phyloP scores from a whole-genome alignment of 1,140 invertebrate species.

The Drosophila burlai region DNA sequence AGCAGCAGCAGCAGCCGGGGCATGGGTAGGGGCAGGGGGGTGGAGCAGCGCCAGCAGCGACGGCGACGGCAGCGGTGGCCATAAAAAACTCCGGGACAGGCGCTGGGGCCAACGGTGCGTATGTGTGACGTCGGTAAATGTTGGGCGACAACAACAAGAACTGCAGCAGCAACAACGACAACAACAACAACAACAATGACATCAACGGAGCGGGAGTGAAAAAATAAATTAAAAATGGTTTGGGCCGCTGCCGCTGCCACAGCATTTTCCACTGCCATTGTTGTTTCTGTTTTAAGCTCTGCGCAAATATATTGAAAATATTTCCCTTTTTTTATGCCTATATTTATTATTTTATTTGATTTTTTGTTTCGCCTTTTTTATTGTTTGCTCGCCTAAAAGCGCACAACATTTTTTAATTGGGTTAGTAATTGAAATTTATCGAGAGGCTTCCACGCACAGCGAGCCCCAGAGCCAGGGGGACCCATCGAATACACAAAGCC shows the following conservation, averaged over 20 bases:
- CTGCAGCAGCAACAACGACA: not conserved
- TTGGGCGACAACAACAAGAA: conserved; percentile 46
- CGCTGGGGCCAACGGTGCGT: conserved; percentile 56
- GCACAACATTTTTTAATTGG: conserved; percentile 82
- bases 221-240: conserved; percentile 69
- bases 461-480: conserved; percentile 14
- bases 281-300: conserved; percentile 56
- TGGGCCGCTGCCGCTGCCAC: conserved; percentile 45
- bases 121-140: conserved; percentile 61
- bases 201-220: conserved; percentile 20
- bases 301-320: conserved; percentile 62
- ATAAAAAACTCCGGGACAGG: conserved; percentile 43
- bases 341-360: conserved; percentile 65
- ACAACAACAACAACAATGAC: conserved; percentile 14
- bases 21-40: not conserved
- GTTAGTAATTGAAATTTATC: conserved; percentile 84
- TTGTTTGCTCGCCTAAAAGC: conserved; percentile 76
- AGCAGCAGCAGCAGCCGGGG: conserved; percentile 7
- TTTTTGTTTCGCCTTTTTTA: conserved; percentile 35
- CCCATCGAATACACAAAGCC: conserved; percentile 40
- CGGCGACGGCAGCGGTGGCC: conserved; percentile 33
- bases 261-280: conserved; percentile 53
- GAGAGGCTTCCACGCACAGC: conserved; percentile 66
- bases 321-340: conserved; percentile 51
- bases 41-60: conserved; percentile 11